These are phyloP conservation scores for Phataginus tricuspis DNA, from an alignment of 2,797 vertebrate species.

Conservation along the genomic window DNA sequence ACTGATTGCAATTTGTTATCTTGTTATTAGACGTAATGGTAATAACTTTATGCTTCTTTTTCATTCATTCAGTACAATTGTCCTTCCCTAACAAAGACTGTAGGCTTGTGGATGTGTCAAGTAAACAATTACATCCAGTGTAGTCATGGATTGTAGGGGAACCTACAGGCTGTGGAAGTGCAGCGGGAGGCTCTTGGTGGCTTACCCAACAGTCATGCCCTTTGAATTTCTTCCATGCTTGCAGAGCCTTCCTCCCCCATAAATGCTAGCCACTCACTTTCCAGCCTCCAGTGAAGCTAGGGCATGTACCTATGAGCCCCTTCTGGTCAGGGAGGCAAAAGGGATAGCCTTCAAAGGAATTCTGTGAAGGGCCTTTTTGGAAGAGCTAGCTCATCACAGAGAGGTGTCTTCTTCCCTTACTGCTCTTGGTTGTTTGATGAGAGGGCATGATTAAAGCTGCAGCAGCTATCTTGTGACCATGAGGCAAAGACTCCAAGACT, in stretches of 20 bases:
- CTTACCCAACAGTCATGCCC: neutral
- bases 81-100: neutral
- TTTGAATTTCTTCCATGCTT: neutral
- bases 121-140: neutral
- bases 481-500: slow-evolving; percentile 10
- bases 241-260: neutral
- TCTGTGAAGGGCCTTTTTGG: neutral
- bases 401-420: neutral
- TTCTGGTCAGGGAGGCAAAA: neutral
- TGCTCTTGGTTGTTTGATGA: neutral
- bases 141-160: neutral
- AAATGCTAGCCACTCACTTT: neutral
- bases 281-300: neutral
- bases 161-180: neutral
- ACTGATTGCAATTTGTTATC: neutral
- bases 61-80: neutral
- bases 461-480: neutral
- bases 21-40: neutral
- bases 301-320: neutral
- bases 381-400: neutral
- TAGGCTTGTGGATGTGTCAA: neutral
- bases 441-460: neutral
- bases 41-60: neutral
- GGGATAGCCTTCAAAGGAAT: neutral
- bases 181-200: neutral